Conservation (phyloP, 2,888 invertebrate species). For the Aphodius sticticus region DNA sequence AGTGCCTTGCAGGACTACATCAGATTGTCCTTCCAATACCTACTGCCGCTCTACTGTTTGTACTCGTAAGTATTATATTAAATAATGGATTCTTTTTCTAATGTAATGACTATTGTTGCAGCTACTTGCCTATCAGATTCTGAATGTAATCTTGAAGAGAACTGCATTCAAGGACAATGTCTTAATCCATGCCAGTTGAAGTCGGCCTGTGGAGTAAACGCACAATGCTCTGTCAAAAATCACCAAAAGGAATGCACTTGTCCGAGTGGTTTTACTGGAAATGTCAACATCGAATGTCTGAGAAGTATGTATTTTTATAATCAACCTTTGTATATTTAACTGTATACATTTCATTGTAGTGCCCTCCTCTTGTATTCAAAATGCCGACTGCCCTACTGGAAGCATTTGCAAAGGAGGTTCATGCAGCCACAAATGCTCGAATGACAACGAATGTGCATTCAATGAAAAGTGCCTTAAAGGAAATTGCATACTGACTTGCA, state of each 20-base stretch:
- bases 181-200: slow-evolving; percentile 79
- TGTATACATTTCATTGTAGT: slow-evolving; percentile 63
- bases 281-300: slow-evolving; percentile 83
- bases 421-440: slow-evolving; percentile 79
- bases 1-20: slow-evolving; percentile 73
- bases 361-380: slow-evolving; percentile 76
- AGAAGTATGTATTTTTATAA: slow-evolving; percentile 68
- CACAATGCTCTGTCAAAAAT: slow-evolving; percentile 74
- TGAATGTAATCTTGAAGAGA: slow-evolving; percentile 81
- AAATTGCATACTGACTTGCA: slow-evolving; percentile 87
- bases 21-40: slow-evolving; percentile 79
- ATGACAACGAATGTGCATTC: slow-evolving; percentile 84
- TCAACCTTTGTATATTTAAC: neutral
- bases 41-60: slow-evolving; percentile 85
- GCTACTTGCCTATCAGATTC: slow-evolving; percentile 80
- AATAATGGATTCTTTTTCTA: neutral
- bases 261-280: slow-evolving; percentile 86
- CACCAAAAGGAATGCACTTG: slow-evolving; percentile 85
- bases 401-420: slow-evolving; percentile 82
- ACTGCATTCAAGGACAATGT: slow-evolving; percentile 85
- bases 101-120: slow-evolving; percentile 53
- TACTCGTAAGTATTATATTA: slow-evolving; percentile 70
- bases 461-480: slow-evolving; percentile 89
- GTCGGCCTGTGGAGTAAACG: slow-evolving; percentile 85
- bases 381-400: slow-evolving; percentile 75